Conservation (phyloP, 2,113 vertebrate genomes). For the Steatornis caripensis region DNA sequence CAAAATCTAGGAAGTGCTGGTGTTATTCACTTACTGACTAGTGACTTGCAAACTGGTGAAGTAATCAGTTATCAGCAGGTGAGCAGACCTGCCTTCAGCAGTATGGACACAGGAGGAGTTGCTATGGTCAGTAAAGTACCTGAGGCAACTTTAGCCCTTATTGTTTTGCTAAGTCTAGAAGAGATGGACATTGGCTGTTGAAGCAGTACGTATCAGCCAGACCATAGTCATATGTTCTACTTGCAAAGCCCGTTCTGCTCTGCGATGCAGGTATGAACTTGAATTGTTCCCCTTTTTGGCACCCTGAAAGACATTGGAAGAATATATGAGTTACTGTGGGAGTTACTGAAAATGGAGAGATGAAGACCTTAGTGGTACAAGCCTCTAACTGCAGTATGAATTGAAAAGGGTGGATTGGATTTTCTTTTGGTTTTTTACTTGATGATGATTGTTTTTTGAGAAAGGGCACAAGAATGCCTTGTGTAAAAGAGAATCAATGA, state of each 20-base stretch:
- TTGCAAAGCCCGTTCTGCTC: neutral
- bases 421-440: neutral
- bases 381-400: neutral
- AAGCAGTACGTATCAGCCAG: neutral
- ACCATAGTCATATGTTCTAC: neutral
- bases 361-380: neutral
- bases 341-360: neutral
- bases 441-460: neutral
- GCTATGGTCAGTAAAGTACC: neutral
- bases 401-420: neutral
- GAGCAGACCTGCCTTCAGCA: neutral
- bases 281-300: neutral
- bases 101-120: neutral
- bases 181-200: neutral
- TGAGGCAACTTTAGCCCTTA: neutral
- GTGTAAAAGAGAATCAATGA: neutral
- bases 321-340: neutral
- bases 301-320: neutral
- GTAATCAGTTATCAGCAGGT: neutral
- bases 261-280: neutral
- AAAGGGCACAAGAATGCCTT: neutral
- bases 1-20: neutral
- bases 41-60: neutral
- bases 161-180: neutral
- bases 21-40: neutral